Conservation (phyloP, 2,888 invertebrate genomes). For the Scaptomyza reducta region DNA sequence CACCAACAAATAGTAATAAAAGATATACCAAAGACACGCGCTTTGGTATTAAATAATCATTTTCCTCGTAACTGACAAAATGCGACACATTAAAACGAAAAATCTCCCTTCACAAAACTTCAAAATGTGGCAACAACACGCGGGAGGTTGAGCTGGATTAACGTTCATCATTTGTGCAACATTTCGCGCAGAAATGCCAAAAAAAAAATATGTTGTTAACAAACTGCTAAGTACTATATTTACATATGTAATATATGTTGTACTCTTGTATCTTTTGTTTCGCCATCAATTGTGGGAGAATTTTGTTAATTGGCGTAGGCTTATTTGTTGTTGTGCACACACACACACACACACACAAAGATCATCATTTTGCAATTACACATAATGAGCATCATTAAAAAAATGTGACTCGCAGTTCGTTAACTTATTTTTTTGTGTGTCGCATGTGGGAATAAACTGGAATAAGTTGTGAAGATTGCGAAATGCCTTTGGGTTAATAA, state of each 20-base stretch:
- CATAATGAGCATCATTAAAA: constrained; percentile 26
- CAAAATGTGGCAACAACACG: no score
- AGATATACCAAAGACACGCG: constrained; percentile 26
- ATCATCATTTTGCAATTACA: constrained; percentile 37
- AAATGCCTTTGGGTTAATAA: constrained; percentile 2
- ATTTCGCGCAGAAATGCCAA: constrained; percentile 26
- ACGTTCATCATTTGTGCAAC: constrained; percentile 34
- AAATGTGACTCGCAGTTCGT: constrained; percentile 6
- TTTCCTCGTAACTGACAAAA: constrained; percentile 32
- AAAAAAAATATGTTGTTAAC: constrained; percentile 17
- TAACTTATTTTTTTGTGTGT: neutral
- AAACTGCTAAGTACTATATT: constrained; percentile 31
- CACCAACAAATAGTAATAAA: constrained; percentile 14
- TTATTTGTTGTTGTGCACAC: constrained; percentile 10
- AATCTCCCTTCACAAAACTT: constrained; percentile 28
- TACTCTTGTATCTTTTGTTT: constrained; percentile 9
- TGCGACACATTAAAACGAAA: constrained; percentile 21
- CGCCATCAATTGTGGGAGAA: constrained; percentile 71
- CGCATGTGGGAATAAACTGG: constrained; percentile 23
- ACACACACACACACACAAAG: constrained; percentile 7
- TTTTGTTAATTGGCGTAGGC: constrained; percentile 48
- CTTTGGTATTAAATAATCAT: constrained; percentile 58
- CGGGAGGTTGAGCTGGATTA: constrained; percentile 65
- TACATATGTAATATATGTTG: neutral
- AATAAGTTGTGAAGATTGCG: constrained; percentile 2